Evolutionary conservation across 2,797 vertebrate species (phyloP).

Genomic region (Micropoecilia bifurca): DNA sequence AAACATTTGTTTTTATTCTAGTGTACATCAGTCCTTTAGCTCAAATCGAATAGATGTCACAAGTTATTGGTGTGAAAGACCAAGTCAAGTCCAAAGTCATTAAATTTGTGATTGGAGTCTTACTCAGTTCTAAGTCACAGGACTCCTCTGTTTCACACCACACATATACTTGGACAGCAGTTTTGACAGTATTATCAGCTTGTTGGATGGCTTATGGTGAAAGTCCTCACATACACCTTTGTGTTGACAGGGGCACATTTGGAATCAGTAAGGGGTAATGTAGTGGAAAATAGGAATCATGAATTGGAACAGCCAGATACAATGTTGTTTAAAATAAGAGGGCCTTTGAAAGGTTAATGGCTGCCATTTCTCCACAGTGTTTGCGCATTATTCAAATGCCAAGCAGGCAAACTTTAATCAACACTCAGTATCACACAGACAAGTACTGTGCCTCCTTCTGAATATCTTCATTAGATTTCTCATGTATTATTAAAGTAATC

Average conservation of each 20-base stretch:
- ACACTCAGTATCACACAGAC: constrained; percentile 62
- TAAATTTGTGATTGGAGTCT: background rate
- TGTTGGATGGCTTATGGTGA: constrained; percentile 10
- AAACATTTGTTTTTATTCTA: too few relatives aligned
- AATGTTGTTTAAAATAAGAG: constrained; percentile 64
- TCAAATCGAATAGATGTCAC: background rate
- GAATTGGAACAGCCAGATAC: constrained; percentile 47
- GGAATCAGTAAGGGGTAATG: constrained; percentile 49
- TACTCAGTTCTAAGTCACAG: background rate
- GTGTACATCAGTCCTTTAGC: too few relatives aligned
- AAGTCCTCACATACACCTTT: constrained; percentile 21
- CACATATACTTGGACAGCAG: background rate
- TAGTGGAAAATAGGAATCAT: constrained; percentile 59
- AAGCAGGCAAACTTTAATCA: constrained; percentile 85
- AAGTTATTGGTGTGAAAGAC: background rate
- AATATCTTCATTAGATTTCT: constrained; percentile 82
- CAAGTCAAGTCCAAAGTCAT: background rate
- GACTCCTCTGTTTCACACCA: background rate
- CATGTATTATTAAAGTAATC: constrained; percentile 87
- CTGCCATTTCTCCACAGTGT: constrained; percentile 78
- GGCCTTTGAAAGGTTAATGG: constrained; percentile 83
- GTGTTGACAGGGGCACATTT: constrained; percentile 27
- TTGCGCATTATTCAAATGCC: constrained; percentile 88
- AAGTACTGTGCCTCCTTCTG: constrained; percentile 69
- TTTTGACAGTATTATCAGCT: constrained; percentile 14